Conservation (phyloP, 2,888 invertebrate species). For the Amblyjoppa proteus region DNA sequence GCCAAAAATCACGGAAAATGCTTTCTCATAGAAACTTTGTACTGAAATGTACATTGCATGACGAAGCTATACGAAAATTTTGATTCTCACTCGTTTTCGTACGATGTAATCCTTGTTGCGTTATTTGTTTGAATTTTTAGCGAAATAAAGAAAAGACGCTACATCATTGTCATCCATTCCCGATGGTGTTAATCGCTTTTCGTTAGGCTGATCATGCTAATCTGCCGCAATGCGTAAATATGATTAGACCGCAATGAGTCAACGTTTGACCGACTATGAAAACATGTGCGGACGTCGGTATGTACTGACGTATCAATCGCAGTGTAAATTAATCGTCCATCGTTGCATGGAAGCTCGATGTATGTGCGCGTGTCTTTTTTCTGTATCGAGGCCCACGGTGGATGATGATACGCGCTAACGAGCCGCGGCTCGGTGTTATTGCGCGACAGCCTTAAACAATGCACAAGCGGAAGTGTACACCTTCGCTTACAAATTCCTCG, state of each 20-base stretch:
- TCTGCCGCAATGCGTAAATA: constrained; percentile 17
- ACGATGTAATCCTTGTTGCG: neutral
- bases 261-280: constrained; percentile 20
- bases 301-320: neutral
- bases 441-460: constrained; percentile 6
- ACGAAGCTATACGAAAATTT: too few species aligned
- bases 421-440: neutral
- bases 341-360: neutral
- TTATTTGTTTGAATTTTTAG: constrained; percentile 8
- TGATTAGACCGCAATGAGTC: constrained; percentile 28
- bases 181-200: constrained; percentile 47
- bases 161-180: constrained; percentile 39
- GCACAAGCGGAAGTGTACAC: constrained; percentile 21
- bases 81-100: neutral
- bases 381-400: neutral
- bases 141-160: neutral
- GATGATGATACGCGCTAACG: too few species aligned
- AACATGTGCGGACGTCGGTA: neutral
- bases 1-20: neutral
- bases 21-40: too few species aligned
- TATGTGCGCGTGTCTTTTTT: neutral
- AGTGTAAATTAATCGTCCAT: constrained; percentile 17
- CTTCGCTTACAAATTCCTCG: constrained; percentile 19
- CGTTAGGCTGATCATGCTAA: constrained; percentile 55
- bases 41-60: too few species aligned